Conservation (phyloP, 2,113 vertebrate species). For the Hoplias malabaricus region DNA sequence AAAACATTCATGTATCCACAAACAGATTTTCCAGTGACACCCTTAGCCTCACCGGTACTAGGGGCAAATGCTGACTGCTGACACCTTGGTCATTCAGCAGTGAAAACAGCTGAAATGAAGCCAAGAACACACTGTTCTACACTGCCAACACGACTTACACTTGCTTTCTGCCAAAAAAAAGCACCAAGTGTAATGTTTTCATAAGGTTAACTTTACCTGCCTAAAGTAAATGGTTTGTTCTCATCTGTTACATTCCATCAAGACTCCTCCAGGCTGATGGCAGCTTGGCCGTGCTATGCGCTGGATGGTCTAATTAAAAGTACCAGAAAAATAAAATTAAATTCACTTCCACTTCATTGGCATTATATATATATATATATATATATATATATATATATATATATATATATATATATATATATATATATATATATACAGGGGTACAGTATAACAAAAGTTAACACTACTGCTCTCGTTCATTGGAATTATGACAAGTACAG, state of each 20-base stretch:
- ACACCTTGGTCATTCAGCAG: constrained; percentile 2
- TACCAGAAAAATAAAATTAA: too few relatives aligned
- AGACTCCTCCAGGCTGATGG: not conserved
- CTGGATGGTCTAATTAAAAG: not conserved
- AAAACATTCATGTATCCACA: not conserved
- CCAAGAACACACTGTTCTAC: constrained; percentile 44
- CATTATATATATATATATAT: too few relatives aligned
- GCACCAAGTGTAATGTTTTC: not conserved
- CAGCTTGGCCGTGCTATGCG: not conserved
- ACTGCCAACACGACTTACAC: constrained; percentile 6
- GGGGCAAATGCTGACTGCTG: constrained; percentile 33
- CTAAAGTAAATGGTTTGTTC: not conserved
- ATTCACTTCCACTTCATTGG: too few relatives aligned
- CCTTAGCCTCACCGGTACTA: constrained; percentile 21
- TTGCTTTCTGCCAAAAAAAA: constrained; percentile 35
- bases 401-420: too few relatives aligned
- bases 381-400: too few relatives aligned
- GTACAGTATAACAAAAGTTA: too few relatives aligned
- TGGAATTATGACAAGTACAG: too few relatives aligned
- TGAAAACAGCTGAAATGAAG: constrained; percentile 44
- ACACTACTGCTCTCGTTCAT: too few relatives aligned
- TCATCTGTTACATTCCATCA: not conserved
- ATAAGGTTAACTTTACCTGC: not conserved
- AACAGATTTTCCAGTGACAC: not conserved
- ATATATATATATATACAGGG: too few relatives aligned